Base-by-base conservation (phyloP, 2,888 invertebrate genomes). In the Apotomis betuletana region DNA sequence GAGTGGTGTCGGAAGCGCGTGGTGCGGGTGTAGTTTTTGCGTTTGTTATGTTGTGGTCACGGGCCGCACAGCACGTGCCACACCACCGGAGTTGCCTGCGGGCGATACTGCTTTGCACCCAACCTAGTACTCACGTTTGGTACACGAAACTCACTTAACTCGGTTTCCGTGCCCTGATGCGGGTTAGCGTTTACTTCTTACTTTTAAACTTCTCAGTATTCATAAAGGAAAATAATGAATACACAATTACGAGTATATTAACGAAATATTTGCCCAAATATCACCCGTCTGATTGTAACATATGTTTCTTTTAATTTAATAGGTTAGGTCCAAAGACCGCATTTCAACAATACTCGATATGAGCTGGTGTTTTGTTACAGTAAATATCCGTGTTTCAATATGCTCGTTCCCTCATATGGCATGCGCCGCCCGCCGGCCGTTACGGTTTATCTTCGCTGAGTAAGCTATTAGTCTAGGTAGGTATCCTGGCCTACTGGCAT, bases 341-440 rank as follows among this genome's bases (percentile, higher is more conserved):
- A 52, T 36, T 59, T 52, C 57, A 12, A 12, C 61, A 58, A 41
- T 13, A 52, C 51, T 58, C 58, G 27, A 52, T 58, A 58, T 58
- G 62, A 62, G 58, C 67, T 52, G 58, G 67, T 72, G 67, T 72
- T 67, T 67, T 44, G 71, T 72, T 72, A 62, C 67, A 67, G 62
- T 72, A 72, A 72, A 72, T 72, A 67, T 72, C 71, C 71, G 67
- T 62, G 67, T 72, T 67, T 62, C 71, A 61, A 67, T 71, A 67
- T 67, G 41, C 54, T 71, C 61, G 71, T 71, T 67, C 58, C 71
- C 71, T 67, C 58, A 67, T 58, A 67, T 62, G 71, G 71, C 52
- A 58, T 52, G 46, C 67, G 27, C 27, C 27, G 27, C 44, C 6
- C 62, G 67, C 55, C 62, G 51, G 44, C 67, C 52, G 67, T 58